Evolutionary conservation across 2,888 invertebrate genomes (phyloP), one percentile per base, ranked within the genome.

Genomic region (Caenorhabditis afra): DNA sequence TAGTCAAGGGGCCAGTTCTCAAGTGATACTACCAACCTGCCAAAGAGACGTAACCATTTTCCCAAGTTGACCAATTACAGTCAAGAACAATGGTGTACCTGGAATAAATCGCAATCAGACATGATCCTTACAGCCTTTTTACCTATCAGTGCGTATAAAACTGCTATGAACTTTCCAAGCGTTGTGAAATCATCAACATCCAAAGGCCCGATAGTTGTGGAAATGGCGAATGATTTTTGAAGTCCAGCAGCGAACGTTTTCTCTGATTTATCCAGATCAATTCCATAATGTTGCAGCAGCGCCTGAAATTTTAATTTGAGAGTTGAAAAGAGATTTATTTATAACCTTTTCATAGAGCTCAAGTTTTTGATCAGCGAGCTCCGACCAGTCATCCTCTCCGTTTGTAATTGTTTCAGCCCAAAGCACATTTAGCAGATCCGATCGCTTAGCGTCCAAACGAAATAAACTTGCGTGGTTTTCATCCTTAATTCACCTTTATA

Each of bases 401-500:
- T 87, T 82, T 1, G 87, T 86, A 41, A 88, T 84, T 8, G 88
- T 84, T 75, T 88, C 88, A 4, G 88, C 88, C 86, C 87, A 88
- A 8, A 88, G 67, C 29, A 88, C 87, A 66, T 88, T 88, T 39
- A 88, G 74, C 52, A 88, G 59, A 61, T 88, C 88, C 20, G 86
- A 79, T 50, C 88, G 75, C 75, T 88, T 87, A 37, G 86, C 82
- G 45, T 88, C 88, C n/a, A 88, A 58, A 3, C 83, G 79, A 55
- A 82, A 82, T 16, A 77, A 49, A 18, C 66, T 59, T 0, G 68
- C 74, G 29, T 71, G 47, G 53, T 68, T 74, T 22, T 74, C 74
- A 50, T 79, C 79, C 79, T 79, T 29, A 52, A 10, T 23, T 14
- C 10, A 49, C 1, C 41, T 29, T 7, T 18, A 49, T 16, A 22